Percentiles rank a stretch among this genome's conserved stretches.
These are phyloP conservation scores for Parapsyche elsis DNA, from an alignment of 1,140 invertebrate genomes.

Conservation along the genomic window DNA sequence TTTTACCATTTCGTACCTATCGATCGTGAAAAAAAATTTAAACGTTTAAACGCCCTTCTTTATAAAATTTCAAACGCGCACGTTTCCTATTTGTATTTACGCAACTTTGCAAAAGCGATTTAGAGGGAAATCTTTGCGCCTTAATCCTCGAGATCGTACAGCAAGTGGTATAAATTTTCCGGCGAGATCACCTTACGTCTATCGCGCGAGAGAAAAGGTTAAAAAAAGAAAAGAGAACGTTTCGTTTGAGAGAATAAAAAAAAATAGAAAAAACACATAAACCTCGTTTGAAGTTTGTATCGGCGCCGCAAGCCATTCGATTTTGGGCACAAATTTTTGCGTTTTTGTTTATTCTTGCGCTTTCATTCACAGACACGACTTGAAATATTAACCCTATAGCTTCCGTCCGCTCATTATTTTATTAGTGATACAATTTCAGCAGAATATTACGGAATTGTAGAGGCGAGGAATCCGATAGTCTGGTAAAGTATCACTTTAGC, in stretches of 20 bases:
- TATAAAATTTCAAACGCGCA: too few relatives aligned
- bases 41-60: too few relatives aligned
- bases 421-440: too few relatives aligned
- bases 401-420: not conserved
- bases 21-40: too few relatives aligned
- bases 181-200: not conserved
- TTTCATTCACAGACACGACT: not conserved
- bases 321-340: conserved; percentile 6
- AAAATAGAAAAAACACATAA: conserved; percentile 8
- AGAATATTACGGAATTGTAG: too few relatives aligned
- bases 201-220: not conserved
- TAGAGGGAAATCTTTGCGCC: not conserved
- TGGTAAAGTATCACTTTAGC: not conserved
- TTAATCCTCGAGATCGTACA: not conserved
- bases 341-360: not conserved
- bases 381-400: not conserved
- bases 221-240: conserved; percentile 7
- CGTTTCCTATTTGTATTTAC: too few relatives aligned
- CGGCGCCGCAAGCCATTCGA: conserved; percentile 26
- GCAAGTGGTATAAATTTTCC: conserved; percentile 22
- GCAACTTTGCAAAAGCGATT: not conserved
- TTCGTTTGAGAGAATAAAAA: not conserved
- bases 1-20: too few relatives aligned
- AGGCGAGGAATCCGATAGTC: too few relatives aligned
- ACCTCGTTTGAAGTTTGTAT: conserved; percentile 34